Evolutionary conservation across 2,113 vertebrate species (phyloP), one percentile per base, ranked within the genome.

Genomic region (Zingel zingel): DNA sequence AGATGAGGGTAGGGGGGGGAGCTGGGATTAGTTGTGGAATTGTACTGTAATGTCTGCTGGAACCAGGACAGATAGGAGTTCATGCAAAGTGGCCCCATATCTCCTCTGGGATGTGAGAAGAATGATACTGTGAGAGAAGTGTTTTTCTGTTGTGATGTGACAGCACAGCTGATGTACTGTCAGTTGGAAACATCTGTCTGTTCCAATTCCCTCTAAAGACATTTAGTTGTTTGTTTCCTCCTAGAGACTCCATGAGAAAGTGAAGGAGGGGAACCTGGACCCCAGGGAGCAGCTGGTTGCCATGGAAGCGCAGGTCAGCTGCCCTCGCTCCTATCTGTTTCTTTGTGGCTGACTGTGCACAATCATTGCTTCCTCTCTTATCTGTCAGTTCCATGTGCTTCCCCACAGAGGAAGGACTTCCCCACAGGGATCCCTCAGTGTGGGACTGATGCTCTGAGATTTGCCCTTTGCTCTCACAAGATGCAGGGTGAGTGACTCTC

Each of bases 391-490:
- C 2, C 45, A 36, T 83, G 58, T 89, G 79, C 62, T 71, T 77
- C 57, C 72, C 25, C 66, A 18, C 89, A 98, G 97, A 97, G 88
- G 74, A 95, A 92, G 1, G 97, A 98, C 91, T 98, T 97, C 87
- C 97, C 97, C 0, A 75, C 27, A 0, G 97, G 97, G 21, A 98
- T 98, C 70, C 97, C 97, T 0, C 95, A 97, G 84, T 98, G 97
- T 71, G 97, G 97, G 3, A 97, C 97, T 0, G 97, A 98, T 0
- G 97, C 97, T 0, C 94, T 98, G 74, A 95, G 97, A 10, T 97
- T 98, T 15, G 96, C 97, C 62, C 96, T 98, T 13, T 98, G 97
- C 54, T 97, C 97, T 12, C 96, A 97, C 89, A 97, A 94, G 0
- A 93, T 95, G 1, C 97, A 97, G 86, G 97, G 97, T 98, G 82